A percentile compares a stretch with the other conserved stretches of the same genome.
These are phyloP conservation scores for Drosophila histrio DNA, from an alignment of 2,888 invertebrate species.

Conservation along the genomic window DNA sequence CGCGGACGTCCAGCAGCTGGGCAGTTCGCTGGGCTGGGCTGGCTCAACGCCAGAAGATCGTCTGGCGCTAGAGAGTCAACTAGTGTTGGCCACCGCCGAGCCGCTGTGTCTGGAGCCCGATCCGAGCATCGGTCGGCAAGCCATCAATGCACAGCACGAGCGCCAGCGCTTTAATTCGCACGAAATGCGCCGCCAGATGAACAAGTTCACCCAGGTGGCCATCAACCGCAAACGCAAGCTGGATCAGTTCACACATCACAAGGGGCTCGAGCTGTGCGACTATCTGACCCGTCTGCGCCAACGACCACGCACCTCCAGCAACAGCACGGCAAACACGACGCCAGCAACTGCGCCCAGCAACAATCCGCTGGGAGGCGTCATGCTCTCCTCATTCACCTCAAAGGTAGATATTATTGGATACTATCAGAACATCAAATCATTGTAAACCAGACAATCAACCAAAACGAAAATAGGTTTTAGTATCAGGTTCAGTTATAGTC, in stretches of 20 bases:
- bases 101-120: conserved; percentile 95
- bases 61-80: conserved; percentile 88
- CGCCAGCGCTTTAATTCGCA: conserved; percentile 90
- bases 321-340: conserved; percentile 55
- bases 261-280: conserved; percentile 89
- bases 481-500: no score
- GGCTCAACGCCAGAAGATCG: conserved; percentile 79
- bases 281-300: conserved; percentile 82
- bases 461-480: no score
- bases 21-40: conserved; percentile 75
- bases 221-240: conserved; percentile 95
- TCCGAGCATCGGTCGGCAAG: conserved; percentile 90
- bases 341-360: conserved; percentile 75
- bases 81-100: conserved; percentile 93
- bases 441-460: no score
- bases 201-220: conserved; percentile 91
- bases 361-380: conserved; percentile 79
- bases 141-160: conserved; percentile 90
- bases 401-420: no score
- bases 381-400: conserved; percentile 82
- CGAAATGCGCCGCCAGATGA: conserved; percentile 90
- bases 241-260: conserved; percentile 92
- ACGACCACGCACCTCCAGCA: conserved; percentile 74
- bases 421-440: no score
- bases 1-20: conserved; percentile 84